Conservation (phyloP, 2,113 vertebrate species). For the Mobula hypostoma region DNA sequence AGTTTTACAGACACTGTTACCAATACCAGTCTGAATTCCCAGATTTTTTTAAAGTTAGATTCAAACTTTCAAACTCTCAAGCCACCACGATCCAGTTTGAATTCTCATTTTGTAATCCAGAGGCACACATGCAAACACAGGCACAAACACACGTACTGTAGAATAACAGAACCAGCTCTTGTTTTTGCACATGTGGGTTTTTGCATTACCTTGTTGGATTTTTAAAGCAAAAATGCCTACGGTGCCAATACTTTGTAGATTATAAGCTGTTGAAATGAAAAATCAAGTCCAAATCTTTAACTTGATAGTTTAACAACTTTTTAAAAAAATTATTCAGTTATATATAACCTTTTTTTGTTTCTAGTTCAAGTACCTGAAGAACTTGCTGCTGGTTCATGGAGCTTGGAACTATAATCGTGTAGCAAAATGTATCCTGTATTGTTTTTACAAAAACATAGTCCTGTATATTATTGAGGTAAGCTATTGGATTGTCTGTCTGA, state of each 20-base stretch:
- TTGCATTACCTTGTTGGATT: neutral
- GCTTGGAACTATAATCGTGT: constrained; percentile 98
- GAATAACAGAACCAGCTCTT: neutral
- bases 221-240: too few relatives aligned
- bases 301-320: too few relatives aligned
- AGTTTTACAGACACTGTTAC: neutral
- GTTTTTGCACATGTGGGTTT: neutral
- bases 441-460: constrained; percentile 99
- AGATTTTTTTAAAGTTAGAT: neutral
- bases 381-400: constrained; percentile 90
- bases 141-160: too few relatives aligned
- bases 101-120: neutral
- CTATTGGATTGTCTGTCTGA: neutral
- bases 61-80: neutral
- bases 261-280: constrained; percentile 32
- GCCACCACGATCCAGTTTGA: neutral
- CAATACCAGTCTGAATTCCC: neutral
- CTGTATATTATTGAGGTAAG: constrained; percentile 97
- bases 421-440: constrained; percentile 96
- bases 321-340: neutral
- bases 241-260: neutral
- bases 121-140: neutral
- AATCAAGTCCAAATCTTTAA: rapidly evolving
- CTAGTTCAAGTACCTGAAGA: constrained; percentile 98
- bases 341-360: constrained; percentile 45